Conservation (phyloP, 1,140 invertebrate genomes). For the Neotoxoptera formosana region DNA sequence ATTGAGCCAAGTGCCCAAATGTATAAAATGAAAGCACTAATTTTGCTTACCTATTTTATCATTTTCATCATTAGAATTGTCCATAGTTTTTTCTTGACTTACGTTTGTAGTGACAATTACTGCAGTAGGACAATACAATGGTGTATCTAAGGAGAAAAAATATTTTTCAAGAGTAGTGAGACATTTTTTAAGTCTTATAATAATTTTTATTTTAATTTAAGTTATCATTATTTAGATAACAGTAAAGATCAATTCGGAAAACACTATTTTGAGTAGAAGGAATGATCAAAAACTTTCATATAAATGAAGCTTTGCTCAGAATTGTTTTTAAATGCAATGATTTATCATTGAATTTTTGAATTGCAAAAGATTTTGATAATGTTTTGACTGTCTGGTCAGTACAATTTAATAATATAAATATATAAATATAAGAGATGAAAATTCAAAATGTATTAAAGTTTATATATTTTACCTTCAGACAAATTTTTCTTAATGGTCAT, state of each 20-base stretch:
- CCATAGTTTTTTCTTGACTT: constrained; percentile 18
- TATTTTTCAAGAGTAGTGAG: neutral
- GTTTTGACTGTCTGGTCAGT: too few relatives aligned
- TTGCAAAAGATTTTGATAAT: too few relatives aligned
- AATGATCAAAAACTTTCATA: neutral
- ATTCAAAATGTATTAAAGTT: neutral
- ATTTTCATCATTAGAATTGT: constrained; percentile 2
- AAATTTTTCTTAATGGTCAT: neutral
- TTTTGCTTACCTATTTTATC: constrained; percentile 16
- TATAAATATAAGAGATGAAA: neutral
- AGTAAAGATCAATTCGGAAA: neutral
- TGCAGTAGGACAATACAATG: constrained; percentile 31
- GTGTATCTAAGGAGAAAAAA: constrained; percentile 16
- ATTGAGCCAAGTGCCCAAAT: neutral
- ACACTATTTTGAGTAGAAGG: neutral
- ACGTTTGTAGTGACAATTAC: constrained; percentile 41
- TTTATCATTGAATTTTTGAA: too few relatives aligned
- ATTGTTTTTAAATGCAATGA: too few relatives aligned
- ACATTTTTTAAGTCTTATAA: too few relatives aligned
- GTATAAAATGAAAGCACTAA: neutral
- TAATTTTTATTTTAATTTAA: neutral
- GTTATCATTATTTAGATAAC: neutral
- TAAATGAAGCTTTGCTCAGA: too few relatives aligned
- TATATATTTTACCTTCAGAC: constrained; percentile 18
- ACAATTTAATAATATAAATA: neutral